These are phyloP conservation scores for Sebastes elongatus DNA, from an alignment of 2,797 vertebrate genomes.

Conservation along the genomic window DNA sequence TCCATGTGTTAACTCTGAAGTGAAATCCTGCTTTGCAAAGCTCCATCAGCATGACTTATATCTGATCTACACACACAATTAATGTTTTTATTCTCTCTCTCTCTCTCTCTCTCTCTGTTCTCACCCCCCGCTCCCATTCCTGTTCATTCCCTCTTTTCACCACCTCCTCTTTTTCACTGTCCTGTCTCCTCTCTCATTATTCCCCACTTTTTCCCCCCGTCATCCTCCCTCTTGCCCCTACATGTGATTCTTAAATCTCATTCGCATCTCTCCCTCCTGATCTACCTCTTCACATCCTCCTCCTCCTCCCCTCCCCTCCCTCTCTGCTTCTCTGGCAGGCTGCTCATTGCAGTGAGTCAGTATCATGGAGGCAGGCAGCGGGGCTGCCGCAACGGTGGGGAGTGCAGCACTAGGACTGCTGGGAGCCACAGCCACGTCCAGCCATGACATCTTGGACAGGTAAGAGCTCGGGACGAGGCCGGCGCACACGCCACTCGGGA, in stretches of 20 bases:
- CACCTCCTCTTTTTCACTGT: conserved; percentile 1
- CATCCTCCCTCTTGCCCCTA: conserved; percentile 38
- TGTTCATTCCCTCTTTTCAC: conserved; percentile 10
- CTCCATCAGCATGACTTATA: conserved; percentile 44
- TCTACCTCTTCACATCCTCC: conserved; percentile 59
- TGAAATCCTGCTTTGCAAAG: conserved; percentile 37
- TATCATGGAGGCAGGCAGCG: conserved; percentile 88
- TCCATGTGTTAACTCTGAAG: conserved; percentile 41
- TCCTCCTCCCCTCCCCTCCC: conserved; percentile 26
- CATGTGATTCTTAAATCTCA: conserved; percentile 59
- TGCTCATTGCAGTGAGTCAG: conserved; percentile 86
- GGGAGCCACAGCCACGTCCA: conserved; percentile 79
- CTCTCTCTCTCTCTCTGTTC: not conserved
- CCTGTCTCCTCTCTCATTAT: conserved; percentile 10
- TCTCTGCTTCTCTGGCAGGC: conserved; percentile 74
- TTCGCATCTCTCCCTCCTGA: conserved; percentile 62
- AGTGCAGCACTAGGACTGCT: conserved; percentile 84
- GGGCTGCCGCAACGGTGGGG: conserved; percentile 85
- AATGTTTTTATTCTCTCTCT: conserved; percentile 24
- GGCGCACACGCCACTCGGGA: not conserved
- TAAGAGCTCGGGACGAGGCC: conserved; percentile 58
- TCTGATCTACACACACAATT: conserved; percentile 50
- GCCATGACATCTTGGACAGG: conserved; percentile 86
- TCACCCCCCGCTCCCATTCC: conserved; percentile 10
- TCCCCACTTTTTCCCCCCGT: not conserved